A percentile compares a stretch with the other conserved stretches of the same genome.
Conservation (phyloP, 2,888 invertebrate genomes). For the Eustalomyia histrio region DNA sequence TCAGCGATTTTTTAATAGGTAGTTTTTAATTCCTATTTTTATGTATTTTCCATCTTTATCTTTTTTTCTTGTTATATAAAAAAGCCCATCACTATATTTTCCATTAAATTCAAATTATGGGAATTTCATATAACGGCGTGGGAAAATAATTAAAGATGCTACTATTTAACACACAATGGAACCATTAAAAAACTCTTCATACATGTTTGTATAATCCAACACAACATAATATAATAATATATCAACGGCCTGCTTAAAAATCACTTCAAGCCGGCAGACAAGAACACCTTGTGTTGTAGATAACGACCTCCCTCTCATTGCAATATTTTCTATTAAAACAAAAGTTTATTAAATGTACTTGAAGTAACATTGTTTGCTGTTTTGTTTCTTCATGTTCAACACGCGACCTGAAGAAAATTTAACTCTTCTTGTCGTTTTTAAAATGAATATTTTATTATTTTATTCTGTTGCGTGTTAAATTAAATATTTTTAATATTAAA, state of each 20-base stretch:
- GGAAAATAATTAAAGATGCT: constrained; percentile 60
- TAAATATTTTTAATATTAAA: constrained; percentile 39
- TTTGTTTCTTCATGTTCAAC: constrained; percentile 3
- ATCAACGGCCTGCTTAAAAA: constrained; percentile 19
- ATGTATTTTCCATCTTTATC: constrained; percentile 1
- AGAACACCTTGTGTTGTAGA: constrained; percentile 39
- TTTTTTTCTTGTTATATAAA: constrained; percentile 5
- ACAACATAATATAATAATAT: constrained; percentile 27
- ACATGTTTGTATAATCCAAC: neutral
- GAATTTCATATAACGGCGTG: constrained; percentile 59
- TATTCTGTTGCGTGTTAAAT: constrained; percentile 53
- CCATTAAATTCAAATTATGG: constrained; percentile 58
- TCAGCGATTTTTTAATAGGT: too few relatives aligned
- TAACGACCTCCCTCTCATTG: constrained; percentile 42
- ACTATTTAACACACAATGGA: constrained; percentile 66
- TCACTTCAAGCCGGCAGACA: constrained; percentile 40
- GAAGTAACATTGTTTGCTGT: constrained; percentile 2
- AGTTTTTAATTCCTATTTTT: too few relatives aligned
- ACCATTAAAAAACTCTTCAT: constrained; percentile 47
- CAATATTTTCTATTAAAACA: constrained; percentile 13
- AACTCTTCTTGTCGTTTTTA: constrained; percentile 46
- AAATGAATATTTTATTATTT: constrained; percentile 46
- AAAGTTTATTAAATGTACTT: neutral
- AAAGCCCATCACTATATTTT: constrained; percentile 23
- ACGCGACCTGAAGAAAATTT: constrained; percentile 58